Percentiles rank a stretch among this genome's conserved stretches.
Evolutionary conservation across 2,113 vertebrate genomes (phyloP).

Genomic region (Atractosteus spatula): DNA sequence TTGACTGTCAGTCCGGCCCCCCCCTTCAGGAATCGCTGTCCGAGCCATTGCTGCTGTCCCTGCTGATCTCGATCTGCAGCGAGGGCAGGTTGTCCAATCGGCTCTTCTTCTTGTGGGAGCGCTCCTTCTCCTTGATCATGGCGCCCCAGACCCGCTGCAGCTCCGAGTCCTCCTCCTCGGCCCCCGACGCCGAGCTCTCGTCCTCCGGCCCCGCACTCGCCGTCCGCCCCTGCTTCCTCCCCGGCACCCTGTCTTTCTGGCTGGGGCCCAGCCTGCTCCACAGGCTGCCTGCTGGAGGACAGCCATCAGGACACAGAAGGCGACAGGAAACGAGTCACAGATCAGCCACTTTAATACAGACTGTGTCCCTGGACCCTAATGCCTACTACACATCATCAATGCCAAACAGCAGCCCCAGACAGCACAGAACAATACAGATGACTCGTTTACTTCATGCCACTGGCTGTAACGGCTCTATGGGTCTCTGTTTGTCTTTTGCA

Average conservation of each 20-base stretch:
- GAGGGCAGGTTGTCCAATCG: constrained; percentile 92
- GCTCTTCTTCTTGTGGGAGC: constrained; percentile 84
- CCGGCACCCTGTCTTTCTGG: constrained; percentile 61
- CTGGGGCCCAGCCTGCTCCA: constrained; percentile 90
- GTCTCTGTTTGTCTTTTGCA: no score
- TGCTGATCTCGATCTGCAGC: constrained; percentile 96
- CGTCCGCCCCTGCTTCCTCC: constrained; percentile 27
- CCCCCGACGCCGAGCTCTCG: constrained; percentile 26
- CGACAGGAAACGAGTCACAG: background rate
- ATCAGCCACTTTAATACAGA: background rate
- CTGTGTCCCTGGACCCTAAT: background rate
- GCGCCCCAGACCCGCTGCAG: constrained; percentile 92
- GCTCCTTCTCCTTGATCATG: constrained; percentile 93
- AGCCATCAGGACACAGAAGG: background rate
- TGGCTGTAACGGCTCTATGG: no score
- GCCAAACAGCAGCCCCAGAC: background rate
- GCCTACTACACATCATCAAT: background rate
- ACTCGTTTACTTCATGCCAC: no score
- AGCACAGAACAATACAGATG: background rate
- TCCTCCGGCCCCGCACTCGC: constrained; percentile 31
- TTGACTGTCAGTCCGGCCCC: background rate
- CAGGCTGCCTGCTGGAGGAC: constrained; percentile 67
- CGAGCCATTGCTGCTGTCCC: constrained; percentile 89
- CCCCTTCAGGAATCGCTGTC: constrained; percentile 84
- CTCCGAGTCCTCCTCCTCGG: constrained; percentile 87